Evolutionary conservation across 2,888 invertebrate species (phyloP), one percentile per base, ranked within the genome.

Genomic region (Heliconius aoede): DNA sequence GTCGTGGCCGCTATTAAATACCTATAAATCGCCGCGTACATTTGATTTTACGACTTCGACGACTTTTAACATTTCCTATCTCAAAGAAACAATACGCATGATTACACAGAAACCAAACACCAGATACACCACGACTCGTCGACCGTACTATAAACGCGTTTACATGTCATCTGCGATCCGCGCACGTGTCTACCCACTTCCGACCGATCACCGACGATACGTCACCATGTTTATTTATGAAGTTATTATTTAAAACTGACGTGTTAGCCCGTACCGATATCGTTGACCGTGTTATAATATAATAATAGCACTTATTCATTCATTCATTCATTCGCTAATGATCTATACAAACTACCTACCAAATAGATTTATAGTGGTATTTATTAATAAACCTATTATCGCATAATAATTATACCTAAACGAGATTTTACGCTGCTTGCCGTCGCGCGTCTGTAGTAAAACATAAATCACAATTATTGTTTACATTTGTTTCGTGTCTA

Each of bases 231-330:
- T 92, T 93, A 93, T 93, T 93, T 93, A 94, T 90, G 91, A 91
- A 90, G 90, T 91, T 92, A 92, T 93, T 92, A 93, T 94, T 93
- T 93, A 92, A 89, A 93, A 93, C 89, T 93, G 93, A 94, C 92
- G 93, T 93, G 89, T 79, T 90, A 91, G 89, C 89, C 89, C 90
- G 89, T 88, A 89, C 88, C 86, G 91, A 93, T 93, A 94, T 90
- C 93, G 89, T 90, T 91, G 91, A 85, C 18, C 46, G n/a, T n/a
- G n/a, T n/a, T n/a, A n/a, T n/a, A n/a, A n/a, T 46, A 87, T 91
- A 90, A 90, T 91, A 92, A 91, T 90, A 93, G 90, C 91, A 90
- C 89, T 88, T 89, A 91, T 91, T 90, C 90, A 92, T 93, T 92
- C 91, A 90, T 89, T 88, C 89, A 90, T 91, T 90, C 90, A 92